These are phyloP conservation scores for Habroteleia sp. DNA, from an alignment of 2,888 invertebrate species.

Conservation along the genomic window DNA sequence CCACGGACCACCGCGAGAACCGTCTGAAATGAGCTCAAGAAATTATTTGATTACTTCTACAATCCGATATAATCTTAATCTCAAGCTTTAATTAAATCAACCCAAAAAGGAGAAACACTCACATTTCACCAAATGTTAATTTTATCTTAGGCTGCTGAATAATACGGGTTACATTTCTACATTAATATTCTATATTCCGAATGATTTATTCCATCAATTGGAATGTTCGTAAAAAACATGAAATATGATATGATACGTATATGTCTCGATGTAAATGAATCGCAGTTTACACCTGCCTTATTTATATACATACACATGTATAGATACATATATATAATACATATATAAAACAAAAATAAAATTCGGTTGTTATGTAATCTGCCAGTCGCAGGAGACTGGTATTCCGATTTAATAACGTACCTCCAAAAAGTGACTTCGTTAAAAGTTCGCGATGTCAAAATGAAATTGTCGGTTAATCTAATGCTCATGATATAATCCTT, in stretches of 20 bases:
- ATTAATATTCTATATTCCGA: constrained; percentile 28
- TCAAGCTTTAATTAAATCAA: constrained; percentile 54
- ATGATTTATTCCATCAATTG: constrained; percentile 48
- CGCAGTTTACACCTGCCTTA: constrained; percentile 14
- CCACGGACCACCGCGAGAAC: constrained; percentile 31
- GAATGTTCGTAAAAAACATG: constrained; percentile 42
- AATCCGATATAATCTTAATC: constrained; percentile 55
- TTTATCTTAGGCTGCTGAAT: constrained; percentile 18
- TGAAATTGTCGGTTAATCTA: constrained; percentile 76
- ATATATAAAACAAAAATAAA: too few relatives aligned
- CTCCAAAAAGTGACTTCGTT: constrained; percentile 70
- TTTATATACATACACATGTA: constrained; percentile 5
- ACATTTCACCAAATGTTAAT: constrained; percentile 43
- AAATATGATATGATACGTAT: constrained; percentile 45
- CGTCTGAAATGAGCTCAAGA: constrained; percentile 8
- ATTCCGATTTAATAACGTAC: constrained; percentile 48
- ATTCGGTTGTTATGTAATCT: constrained; percentile 56
- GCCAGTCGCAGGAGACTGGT: constrained; percentile 28
- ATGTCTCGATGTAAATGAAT: constrained; percentile 17
- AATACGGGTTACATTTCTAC: constrained; percentile 35
- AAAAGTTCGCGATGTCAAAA: constrained; percentile 70
- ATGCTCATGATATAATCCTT: constrained; percentile 80
- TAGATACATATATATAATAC: not conserved
- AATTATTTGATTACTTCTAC: constrained; percentile 33
- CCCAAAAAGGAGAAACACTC: constrained; percentile 38